Base-by-base conservation (phyloP, 2,888 invertebrate genomes). In the Sinodicranocentrus sp. region DNA sequence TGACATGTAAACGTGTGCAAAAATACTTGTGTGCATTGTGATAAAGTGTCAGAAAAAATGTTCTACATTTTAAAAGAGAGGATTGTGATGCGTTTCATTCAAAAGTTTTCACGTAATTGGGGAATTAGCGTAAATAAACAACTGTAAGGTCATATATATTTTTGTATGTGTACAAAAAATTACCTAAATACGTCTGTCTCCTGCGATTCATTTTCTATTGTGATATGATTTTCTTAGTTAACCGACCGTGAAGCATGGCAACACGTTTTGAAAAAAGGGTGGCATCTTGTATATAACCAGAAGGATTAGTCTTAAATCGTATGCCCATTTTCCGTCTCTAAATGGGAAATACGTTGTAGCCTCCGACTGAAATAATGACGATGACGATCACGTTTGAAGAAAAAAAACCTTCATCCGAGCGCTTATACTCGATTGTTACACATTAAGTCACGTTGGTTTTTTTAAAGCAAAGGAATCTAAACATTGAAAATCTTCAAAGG, bases 221-320 rank as follows among this genome's bases (percentile, higher is more conserved):
- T 57, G 57, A 57, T 57, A 57, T 54, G 65, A 75, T 75, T 65
- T 23, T 33, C 44, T 54, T 52, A 21, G 25, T 52, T 26, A 65
- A 65, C 52, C 65, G 61, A 21, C 52, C 75, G 17, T 75, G 75
- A 75, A 75, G 75, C 65, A 23, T 57, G 57, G 10, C 52, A 52
- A 52, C 52, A 17, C 15, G 2, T 3, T 54, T 54, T 17, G 17
- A 54, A 17, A 54, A 17, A 10, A 6, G 33, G 33, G 33, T 33
- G 33, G 33, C 33, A 33, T 6, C 5, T 33, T 33, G 33, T 33
- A 33, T n/a, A n/a, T n/a, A n/a, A n/a, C n/a, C n/a, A n/a, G n/a
- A n/a, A n/a, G n/a, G n/a, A n/a, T n/a, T n/a, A n/a, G n/a, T n/a
- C n/a, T n/a, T n/a, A n/a, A n/a, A n/a, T n/a, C n/a, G n/a, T n/a